Evolutionary conservation across 2,797 vertebrate species (phyloP).

Genomic region (Pachyuromys duprasi): DNA sequence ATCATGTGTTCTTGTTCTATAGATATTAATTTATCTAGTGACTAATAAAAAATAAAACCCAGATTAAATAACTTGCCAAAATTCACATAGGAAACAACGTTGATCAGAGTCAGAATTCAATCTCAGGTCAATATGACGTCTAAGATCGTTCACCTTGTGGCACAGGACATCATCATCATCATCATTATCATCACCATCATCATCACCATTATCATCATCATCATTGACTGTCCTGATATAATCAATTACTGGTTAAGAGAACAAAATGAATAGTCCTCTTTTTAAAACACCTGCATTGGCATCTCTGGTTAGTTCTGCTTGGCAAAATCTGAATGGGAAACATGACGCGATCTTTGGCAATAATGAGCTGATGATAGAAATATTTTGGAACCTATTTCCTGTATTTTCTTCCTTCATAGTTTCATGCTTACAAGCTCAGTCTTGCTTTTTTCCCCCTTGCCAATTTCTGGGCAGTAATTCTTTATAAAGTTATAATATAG

Average conservation of each 20-base stretch:
- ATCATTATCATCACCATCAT: neutral
- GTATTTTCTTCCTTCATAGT: conserved; percentile 12
- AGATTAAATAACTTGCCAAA: neutral
- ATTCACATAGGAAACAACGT: neutral
- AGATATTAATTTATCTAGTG: conserved; percentile 22
- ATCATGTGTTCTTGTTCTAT: neutral
- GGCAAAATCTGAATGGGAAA: conserved; percentile 55
- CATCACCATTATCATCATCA: neutral
- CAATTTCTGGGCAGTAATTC: conserved; percentile 22
- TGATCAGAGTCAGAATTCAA: conserved; percentile 7
- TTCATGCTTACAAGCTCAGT: neutral
- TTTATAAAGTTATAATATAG: neutral
- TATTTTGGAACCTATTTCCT: conserved; percentile 43
- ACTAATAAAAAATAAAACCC: conserved; percentile 1
- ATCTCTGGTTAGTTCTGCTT: neutral
- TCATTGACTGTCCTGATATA: neutral
- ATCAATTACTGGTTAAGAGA: conserved; percentile 19
- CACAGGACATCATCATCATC: neutral
- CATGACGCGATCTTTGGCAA: neutral
- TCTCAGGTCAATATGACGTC: neutral
- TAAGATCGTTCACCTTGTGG: neutral
- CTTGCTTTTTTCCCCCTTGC: neutral
- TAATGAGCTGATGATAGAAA: conserved; percentile 19
- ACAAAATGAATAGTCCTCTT: neutral
- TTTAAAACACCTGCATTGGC: conserved; percentile 13